Evolutionary conservation across 2,113 vertebrate species (phyloP).

Genomic region (Carlito syrichta): DNA sequence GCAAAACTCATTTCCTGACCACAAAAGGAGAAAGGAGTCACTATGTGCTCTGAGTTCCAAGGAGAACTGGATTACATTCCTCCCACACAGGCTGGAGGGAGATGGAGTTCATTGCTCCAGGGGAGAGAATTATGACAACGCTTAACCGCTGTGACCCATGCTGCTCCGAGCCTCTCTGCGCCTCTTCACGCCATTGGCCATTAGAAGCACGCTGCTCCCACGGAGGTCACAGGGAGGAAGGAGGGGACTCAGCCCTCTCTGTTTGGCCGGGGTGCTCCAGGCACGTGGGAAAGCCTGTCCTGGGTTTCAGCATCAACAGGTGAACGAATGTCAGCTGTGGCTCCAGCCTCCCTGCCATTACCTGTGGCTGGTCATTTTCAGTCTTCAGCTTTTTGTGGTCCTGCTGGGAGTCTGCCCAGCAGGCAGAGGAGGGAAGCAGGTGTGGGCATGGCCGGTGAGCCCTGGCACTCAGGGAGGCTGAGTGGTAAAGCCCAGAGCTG

Average conservation of each 20-base stretch:
- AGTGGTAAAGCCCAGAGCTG: not conserved
- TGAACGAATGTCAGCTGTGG: not conserved
- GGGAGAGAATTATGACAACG: constrained; percentile 70
- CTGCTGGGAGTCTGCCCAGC: not conserved
- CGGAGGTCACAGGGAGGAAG: not conserved
- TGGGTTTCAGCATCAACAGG: constrained; percentile 47
- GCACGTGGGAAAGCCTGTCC: not conserved
- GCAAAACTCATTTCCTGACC: constrained; percentile 57
- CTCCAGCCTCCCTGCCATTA: not conserved
- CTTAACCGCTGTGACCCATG: constrained; percentile 45
- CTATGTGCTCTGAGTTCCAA: constrained; percentile 62
- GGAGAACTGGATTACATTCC: constrained; percentile 59
- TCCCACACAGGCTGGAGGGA: constrained; percentile 61
- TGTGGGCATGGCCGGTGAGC: rapidly evolving
- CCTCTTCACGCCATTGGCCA: constrained; percentile 13
- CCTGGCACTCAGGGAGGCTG: not conserved
- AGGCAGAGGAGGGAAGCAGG: not conserved
- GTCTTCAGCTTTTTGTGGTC: not conserved
- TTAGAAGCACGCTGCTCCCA: not conserved
- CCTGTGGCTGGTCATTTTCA: not conserved
- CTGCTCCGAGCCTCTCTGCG: not conserved
- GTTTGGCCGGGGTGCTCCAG: not conserved
- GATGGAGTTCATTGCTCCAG: constrained; percentile 54
- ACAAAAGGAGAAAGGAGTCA: constrained; percentile 71
- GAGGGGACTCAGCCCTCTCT: not conserved